phyloP scores from a whole-genome alignment of 2,888 invertebrate species.

The Yponomeuta plumbellus region DNA sequence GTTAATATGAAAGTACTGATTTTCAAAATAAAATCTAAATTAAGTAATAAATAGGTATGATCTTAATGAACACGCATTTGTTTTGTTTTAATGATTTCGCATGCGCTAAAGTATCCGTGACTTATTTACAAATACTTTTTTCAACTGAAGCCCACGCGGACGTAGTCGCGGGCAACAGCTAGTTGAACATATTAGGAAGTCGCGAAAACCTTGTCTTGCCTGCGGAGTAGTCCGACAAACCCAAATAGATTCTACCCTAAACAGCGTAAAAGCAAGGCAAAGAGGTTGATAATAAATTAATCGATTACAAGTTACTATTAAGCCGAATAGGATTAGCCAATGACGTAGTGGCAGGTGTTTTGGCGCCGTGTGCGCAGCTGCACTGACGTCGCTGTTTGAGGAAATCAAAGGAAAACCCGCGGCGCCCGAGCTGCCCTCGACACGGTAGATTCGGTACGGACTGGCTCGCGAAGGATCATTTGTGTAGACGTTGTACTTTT shows the following conservation, averaged over 20 bases:
- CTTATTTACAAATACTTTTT: too few relatives aligned
- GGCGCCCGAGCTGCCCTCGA: constrained; percentile 29
- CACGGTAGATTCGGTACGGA: constrained; percentile 36
- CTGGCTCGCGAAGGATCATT: constrained; percentile 45
- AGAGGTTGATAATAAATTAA: constrained; percentile 51
- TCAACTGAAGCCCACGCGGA: too few relatives aligned
- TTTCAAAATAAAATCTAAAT: too few relatives aligned
- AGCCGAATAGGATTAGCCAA: constrained; percentile 43
- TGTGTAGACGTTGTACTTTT: background rate
- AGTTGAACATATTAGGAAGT: too few relatives aligned
- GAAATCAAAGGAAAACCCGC: constrained; percentile 66
- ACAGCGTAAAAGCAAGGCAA: constrained; percentile 22
- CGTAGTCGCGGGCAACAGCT: too few relatives aligned
- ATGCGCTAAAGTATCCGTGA: too few relatives aligned
- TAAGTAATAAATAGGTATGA: too few relatives aligned
- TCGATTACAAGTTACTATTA: constrained; percentile 47
- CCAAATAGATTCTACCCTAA: background rate
- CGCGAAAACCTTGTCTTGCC: too few relatives aligned
- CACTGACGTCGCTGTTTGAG: constrained; percentile 48
- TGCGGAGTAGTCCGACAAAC: too few relatives aligned
- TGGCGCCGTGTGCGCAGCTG: constrained; percentile 61
- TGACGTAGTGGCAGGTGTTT: constrained; percentile 68
- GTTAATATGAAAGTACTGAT: too few relatives aligned
- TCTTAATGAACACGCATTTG: too few relatives aligned
- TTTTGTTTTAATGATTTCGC: too few relatives aligned